Conservation (phyloP, 2,113 vertebrate species). For the Perca fluviatilis region DNA sequence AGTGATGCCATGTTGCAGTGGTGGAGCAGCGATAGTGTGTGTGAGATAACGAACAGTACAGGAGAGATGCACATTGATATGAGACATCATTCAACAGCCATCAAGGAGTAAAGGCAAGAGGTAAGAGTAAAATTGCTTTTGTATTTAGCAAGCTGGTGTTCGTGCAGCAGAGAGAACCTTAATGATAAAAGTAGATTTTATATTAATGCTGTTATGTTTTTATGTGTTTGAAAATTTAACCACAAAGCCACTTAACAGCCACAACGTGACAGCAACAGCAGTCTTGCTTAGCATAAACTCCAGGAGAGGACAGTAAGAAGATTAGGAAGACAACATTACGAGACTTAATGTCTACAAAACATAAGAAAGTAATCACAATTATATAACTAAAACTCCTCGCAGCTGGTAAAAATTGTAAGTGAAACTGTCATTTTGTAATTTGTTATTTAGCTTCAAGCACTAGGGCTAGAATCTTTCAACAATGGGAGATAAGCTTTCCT, state of each 20-base stretch:
- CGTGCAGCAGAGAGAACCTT: not conserved
- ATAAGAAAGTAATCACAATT: not conserved
- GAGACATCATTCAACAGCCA: not conserved
- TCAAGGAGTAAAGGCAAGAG: constrained; percentile 30
- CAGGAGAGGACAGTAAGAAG: not conserved
- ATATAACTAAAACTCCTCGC: not conserved
- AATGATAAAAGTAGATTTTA: not conserved
- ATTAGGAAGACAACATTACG: not conserved
- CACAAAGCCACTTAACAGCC: not conserved
- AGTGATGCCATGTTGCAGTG: not conserved
- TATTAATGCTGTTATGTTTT: not conserved
- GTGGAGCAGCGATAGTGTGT: not conserved
- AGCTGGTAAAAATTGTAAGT: not conserved
- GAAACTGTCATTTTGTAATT: not conserved
- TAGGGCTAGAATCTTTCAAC: constrained; percentile 1
- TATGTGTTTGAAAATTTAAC: not conserved
- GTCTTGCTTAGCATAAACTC: not conserved
- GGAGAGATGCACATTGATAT: not conserved
- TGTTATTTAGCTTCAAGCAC: constrained; percentile 19
- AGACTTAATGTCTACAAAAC: not conserved
- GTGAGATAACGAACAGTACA: not conserved
- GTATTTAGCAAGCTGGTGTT: constrained; percentile 2
- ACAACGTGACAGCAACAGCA: not conserved
- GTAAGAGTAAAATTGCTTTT: constrained; percentile 40
- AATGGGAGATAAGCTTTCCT: constrained; percentile 7